These are phyloP conservation scores for Paratrypauchen microcephalus DNA, from an alignment of 2,797 vertebrate species.

Conservation along the genomic window DNA sequence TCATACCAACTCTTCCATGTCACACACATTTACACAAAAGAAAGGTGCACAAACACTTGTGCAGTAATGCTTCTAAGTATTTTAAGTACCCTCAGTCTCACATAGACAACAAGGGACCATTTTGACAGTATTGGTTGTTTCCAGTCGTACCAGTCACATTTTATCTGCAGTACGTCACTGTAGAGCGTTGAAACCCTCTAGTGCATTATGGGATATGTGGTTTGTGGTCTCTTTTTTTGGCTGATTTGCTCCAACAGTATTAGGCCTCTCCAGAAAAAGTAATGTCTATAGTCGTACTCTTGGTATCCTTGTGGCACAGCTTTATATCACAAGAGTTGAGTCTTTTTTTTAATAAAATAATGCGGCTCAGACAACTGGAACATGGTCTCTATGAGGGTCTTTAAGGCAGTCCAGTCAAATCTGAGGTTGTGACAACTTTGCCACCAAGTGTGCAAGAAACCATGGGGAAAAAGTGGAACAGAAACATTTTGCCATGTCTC, in stretches of 20 bases:
- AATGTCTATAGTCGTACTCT: conserved; percentile 52
- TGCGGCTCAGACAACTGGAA: conserved; percentile 50
- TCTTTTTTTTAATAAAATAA: conserved; percentile 68
- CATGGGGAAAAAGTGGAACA: conserved; percentile 18
- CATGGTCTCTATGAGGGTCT: conserved; percentile 49
- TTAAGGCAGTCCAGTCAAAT: conserved; percentile 70
- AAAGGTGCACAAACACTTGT: conserved; percentile 45
- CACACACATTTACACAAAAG: conserved; percentile 21
- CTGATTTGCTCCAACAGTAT: conserved; percentile 80
- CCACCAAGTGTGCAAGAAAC: conserved; percentile 44
- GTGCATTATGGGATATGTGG: conserved; percentile 72
- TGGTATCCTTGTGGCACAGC: conserved; percentile 58
- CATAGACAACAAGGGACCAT: conserved; percentile 50
- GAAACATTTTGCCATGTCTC: conserved; percentile 1
- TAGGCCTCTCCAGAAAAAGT: conserved; percentile 79
- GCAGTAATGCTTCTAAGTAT: conserved; percentile 38
- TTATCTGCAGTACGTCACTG: conserved; percentile 67
- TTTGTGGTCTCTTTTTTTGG: conserved; percentile 57
- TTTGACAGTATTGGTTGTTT: conserved; percentile 55
- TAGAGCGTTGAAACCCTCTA: conserved; percentile 50
- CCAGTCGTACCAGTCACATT: conserved; percentile 59
- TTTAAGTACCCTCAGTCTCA: conserved; percentile 49
- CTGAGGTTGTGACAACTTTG: conserved; percentile 37
- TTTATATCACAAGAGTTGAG: conserved; percentile 43
- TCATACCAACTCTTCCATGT: conserved; percentile 29